Base-by-base conservation (phyloP, 2,888 invertebrate species). In the Eilema griseolum region DNA sequence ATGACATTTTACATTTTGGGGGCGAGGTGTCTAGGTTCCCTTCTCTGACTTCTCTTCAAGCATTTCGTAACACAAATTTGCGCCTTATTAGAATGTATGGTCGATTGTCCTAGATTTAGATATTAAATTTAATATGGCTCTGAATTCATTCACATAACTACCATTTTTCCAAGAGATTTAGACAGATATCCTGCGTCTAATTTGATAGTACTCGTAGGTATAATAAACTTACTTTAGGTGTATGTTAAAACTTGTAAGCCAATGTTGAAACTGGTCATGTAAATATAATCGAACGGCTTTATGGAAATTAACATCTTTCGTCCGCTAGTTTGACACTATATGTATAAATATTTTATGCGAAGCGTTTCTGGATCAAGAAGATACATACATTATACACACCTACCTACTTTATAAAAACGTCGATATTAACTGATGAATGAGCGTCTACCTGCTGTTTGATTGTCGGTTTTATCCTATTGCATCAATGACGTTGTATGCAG, bases 1-100 rank as follows among this genome's bases (percentile, higher is more conserved):
- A 86, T 93, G 94, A 91, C 94, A 94, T 94, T 94, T 93, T 86
- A 84, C 81, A 83, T 88, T 81, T 89, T 76, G 82, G 83, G 86
- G 88, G 88, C 87, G 89, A 86, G 84, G 86, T 87, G 85, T 83
- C 83, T 85, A 80, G 83, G 85, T 85, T 90, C 87, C 89, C 87
- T 89, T 89, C 86, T 88, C 85, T 28, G 83, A 84, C 88, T 88
- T 89, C 86, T 88, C 84, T 81, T 77, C 83, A 80, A 79, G 76
- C 71, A 86, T 92, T 92, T 90, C 86, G 85, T 83, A 93, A 93
- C 81, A 65, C 71, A 71, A 81, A 74, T 78, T 78, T 75, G 80
- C 79, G 81, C 81, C 81, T 78, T 83, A 74, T 86, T 85, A 77
- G 31, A 31, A 56, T 81, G 73, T 81, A 79, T 82, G 80, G 80